phyloP scores from a whole-genome alignment of 2,797 vertebrate species.

The Amniataba percoides region DNA sequence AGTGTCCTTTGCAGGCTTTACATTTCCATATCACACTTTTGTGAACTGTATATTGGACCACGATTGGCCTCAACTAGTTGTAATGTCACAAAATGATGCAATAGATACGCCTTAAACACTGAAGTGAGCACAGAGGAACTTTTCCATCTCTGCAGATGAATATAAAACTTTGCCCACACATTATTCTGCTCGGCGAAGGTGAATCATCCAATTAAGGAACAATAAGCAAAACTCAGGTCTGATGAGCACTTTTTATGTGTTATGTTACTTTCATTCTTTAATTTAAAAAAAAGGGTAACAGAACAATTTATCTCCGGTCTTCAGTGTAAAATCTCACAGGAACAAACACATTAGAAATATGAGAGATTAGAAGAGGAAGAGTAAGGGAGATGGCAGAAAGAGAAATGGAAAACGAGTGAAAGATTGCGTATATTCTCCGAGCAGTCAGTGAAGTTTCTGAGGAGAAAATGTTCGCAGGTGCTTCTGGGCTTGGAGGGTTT shows the following conservation, averaged over 20 bases:
- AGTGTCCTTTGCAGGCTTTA: not conserved
- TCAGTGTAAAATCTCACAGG: not conserved
- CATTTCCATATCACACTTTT: conserved; percentile 3
- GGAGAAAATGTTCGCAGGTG: conserved; percentile 24
- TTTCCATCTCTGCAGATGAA: not conserved
- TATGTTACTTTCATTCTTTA: not conserved
- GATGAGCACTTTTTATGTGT: not conserved
- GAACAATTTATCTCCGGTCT: not conserved
- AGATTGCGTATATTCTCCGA: conserved; percentile 9
- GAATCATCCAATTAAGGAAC: not conserved
- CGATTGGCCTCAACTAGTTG: not conserved
- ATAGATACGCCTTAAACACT: not conserved
- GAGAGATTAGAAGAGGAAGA: not conserved
- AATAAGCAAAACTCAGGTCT: not conserved
- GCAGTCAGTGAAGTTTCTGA: conserved; percentile 23
- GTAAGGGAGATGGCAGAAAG: not conserved
- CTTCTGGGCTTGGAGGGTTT: conserved; percentile 32
- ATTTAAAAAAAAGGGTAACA: not conserved
- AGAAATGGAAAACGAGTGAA: conserved; percentile 23
- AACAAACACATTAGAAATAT: not conserved
- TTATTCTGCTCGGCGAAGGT: not conserved
- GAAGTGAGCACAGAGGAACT: not conserved
- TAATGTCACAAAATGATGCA: not conserved
- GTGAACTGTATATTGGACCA: not conserved
- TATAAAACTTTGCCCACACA: not conserved